Conservation (phyloP, 2,113 vertebrate species). For the Pipa parva region DNA sequence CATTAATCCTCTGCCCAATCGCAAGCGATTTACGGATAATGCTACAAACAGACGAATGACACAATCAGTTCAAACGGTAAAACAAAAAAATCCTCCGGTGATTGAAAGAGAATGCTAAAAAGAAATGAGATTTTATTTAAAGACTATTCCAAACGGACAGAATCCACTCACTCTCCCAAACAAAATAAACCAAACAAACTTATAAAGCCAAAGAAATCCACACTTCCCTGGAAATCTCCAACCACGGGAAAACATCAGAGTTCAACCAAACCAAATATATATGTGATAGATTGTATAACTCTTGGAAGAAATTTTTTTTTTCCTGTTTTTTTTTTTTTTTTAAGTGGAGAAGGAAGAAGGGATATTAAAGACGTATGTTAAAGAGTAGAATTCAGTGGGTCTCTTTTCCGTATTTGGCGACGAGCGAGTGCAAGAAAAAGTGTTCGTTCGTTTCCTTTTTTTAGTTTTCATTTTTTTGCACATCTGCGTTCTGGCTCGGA, state of each 20-base stretch:
- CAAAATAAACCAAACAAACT: constrained; percentile 34
- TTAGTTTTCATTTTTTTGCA: constrained; percentile 84
- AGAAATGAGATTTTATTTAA: constrained; percentile 40
- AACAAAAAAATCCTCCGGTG: too few species aligned
- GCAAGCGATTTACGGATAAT: too few species aligned
- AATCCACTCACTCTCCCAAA: constrained; percentile 57
- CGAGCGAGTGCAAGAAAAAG: constrained; percentile 76
- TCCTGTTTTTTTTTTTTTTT: constrained; percentile 46
- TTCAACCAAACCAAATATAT: constrained; percentile 50
- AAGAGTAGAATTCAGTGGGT: constrained; percentile 50
- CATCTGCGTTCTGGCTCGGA: constrained; percentile 78
- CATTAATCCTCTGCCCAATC: too few species aligned
- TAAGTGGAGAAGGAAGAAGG: constrained; percentile 47
- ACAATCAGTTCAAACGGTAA: too few species aligned
- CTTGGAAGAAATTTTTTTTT: constrained; percentile 55
- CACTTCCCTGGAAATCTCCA: constrained; percentile 15
- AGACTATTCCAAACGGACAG: constrained; percentile 43
- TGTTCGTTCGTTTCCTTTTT: constrained; percentile 58
- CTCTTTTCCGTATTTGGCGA: constrained; percentile 76
- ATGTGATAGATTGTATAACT: constrained; percentile 57
- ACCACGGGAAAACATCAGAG: constrained; percentile 39
- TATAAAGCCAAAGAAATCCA: constrained; percentile 16
- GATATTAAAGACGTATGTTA: constrained; percentile 41
- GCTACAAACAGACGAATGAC: too few species aligned
- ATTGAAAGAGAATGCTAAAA: constrained; percentile 38